Evolutionary conservation across 2,888 invertebrate species (phyloP).

Genomic region (Drosophila diplacantha): DNA sequence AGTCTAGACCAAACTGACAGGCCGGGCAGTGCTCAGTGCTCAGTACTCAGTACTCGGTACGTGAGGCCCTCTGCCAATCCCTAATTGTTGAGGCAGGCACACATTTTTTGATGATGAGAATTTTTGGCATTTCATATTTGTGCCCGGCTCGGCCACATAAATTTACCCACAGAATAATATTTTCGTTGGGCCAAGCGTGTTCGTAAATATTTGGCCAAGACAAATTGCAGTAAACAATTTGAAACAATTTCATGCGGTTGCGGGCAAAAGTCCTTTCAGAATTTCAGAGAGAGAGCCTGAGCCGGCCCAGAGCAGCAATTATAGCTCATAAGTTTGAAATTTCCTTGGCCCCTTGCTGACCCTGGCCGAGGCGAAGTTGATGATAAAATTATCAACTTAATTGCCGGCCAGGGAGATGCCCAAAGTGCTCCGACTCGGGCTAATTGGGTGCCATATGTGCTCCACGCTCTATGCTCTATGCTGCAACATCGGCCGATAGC

Average conservation of each 20-base stretch:
- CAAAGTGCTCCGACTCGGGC: slow-evolving; percentile 13
- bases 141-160: slow-evolving; percentile 43
- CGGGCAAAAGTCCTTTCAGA: slow-evolving; percentile 20
- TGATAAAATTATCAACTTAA: slow-evolving; percentile 70
- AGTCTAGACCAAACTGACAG: slow-evolving; percentile 66
- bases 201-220: slow-evolving; percentile 65
- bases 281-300: not conserved
- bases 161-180: slow-evolving; percentile 53
- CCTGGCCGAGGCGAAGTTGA: slow-evolving; percentile 64
- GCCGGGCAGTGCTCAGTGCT: slow-evolving; percentile 21
- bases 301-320: slow-evolving; percentile 52
- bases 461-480: slow-evolving; percentile 30
- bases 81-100: slow-evolving; percentile 46
- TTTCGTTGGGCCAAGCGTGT: slow-evolving; percentile 33
- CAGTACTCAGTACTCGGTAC: slow-evolving; percentile 1
- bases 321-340: slow-evolving; percentile 58
- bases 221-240: slow-evolving; percentile 70
- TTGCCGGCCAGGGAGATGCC: slow-evolving; percentile 49
- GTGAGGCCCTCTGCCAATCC: slow-evolving; percentile 23
- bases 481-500: slow-evolving; percentile 55
- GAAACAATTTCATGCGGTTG: slow-evolving; percentile 54
- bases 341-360: slow-evolving; percentile 50
- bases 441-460: slow-evolving; percentile 23
- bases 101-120: slow-evolving; percentile 47
- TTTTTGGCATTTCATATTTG: slow-evolving; percentile 48